Percentiles rank a stretch among this genome's conserved stretches.
These are phyloP conservation scores for Lasioglossum baleicum DNA, from an alignment of 1,140 invertebrate genomes.

Conservation along the genomic window DNA sequence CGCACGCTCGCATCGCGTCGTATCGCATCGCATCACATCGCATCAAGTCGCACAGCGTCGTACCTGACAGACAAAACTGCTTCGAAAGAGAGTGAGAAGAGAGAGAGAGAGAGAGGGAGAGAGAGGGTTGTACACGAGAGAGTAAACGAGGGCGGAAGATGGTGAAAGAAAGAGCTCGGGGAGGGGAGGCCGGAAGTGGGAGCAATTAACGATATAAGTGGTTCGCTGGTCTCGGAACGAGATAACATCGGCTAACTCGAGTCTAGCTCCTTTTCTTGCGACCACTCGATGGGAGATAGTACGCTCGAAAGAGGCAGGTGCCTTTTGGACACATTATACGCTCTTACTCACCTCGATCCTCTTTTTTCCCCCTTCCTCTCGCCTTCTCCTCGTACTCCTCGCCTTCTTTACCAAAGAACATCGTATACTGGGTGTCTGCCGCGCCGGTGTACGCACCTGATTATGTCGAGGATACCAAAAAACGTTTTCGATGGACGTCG, in stretches of 20 bases:
- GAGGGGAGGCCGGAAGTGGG: slow-evolving; percentile 74
- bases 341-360: slow-evolving; percentile 65
- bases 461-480: too few relatives aligned
- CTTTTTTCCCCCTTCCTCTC: slow-evolving; percentile 47
- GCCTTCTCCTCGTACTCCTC: neutral
- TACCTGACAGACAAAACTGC: slow-evolving; percentile 1
- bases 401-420: neutral
- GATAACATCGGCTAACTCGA: slow-evolving; percentile 71
- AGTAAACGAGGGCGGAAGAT: slow-evolving; percentile 17
- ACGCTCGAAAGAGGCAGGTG: slow-evolving; percentile 72
- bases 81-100: slow-evolving; percentile 10
- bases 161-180: neutral
- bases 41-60: slow-evolving; percentile 3
- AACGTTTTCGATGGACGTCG: too few relatives aligned
- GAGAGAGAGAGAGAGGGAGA: slow-evolving; percentile 2
- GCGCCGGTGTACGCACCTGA: too few relatives aligned
- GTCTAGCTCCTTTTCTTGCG: slow-evolving; percentile 69
- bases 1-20: neutral
- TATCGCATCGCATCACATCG: neutral
- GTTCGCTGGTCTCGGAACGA: slow-evolving; percentile 75
- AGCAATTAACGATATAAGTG: slow-evolving; percentile 81
- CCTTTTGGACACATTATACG: slow-evolving; percentile 76
- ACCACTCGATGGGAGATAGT: slow-evolving; percentile 72
- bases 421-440: too few relatives aligned
- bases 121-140: slow-evolving; percentile 18